Percentiles rank a stretch among this genome's conserved stretches.
Conservation (phyloP, 1,140 invertebrate genomes). For the Sinella curviseta region DNA sequence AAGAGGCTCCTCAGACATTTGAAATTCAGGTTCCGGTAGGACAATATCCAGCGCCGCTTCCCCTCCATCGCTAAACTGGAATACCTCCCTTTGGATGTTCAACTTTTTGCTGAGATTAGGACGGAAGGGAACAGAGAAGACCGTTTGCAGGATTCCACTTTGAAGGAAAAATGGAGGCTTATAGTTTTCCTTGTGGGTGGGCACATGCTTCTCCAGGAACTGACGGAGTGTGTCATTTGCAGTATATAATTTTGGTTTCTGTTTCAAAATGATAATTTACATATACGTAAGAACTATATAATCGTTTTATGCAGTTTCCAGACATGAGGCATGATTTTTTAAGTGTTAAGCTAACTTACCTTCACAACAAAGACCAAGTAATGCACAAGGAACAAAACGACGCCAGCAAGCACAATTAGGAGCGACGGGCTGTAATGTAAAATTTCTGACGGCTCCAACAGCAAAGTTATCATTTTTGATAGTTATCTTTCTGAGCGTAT, state of each 20-base stretch:
- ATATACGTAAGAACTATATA: neutral
- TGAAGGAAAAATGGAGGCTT: slow-evolving; percentile 1
- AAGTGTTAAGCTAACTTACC: neutral
- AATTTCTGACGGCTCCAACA: neutral
- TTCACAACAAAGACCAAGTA: neutral
- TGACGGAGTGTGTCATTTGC: neutral
- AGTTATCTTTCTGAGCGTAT: too few species aligned
- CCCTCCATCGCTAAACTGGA: neutral
- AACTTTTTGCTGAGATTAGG: slow-evolving; percentile 1
- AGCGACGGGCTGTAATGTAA: neutral
- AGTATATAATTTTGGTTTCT: neutral
- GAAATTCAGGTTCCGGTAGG: neutral
- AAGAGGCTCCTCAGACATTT: neutral
- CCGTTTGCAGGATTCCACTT: slow-evolving; percentile 10
- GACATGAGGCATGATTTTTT: neutral
- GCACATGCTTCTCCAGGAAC: slow-evolving; percentile 14
- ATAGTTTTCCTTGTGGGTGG: slow-evolving; percentile 8
- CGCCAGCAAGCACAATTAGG: neutral
- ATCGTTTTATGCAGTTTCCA: neutral
- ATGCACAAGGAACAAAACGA: neutral
- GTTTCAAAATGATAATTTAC: neutral
- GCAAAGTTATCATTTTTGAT: neutral
- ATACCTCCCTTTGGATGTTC: slow-evolving; percentile 2
- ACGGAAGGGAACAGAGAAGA: neutral
- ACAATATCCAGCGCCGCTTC: slow-evolving; percentile 17